phyloP scores from a whole-genome alignment of 1,140 invertebrate genomes.

The Yoshiicerus persimilis region DNA sequence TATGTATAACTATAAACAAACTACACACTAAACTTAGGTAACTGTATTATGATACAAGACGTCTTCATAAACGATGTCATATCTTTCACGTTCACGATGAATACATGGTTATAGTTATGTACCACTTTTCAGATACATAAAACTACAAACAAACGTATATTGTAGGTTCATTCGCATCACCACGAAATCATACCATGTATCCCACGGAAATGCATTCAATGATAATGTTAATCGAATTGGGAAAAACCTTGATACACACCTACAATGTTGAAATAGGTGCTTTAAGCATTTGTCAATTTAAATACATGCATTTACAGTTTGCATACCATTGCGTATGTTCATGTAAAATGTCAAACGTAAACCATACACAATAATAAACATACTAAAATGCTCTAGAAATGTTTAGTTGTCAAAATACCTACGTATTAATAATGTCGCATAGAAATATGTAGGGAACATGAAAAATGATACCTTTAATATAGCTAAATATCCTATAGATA shows the following conservation, averaged over 20 bases:
- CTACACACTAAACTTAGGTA: background rate
- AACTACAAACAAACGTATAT: background rate
- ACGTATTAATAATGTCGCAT: background rate
- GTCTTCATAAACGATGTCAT: background rate
- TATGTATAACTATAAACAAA: background rate
- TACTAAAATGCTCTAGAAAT: background rate
- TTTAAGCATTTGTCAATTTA: background rate
- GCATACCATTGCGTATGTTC: background rate
- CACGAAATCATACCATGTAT: background rate
- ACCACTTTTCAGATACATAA: background rate
- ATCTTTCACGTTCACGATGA: background rate
- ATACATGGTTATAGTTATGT: background rate
- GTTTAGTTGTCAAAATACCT: background rate
- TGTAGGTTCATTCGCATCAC: background rate
- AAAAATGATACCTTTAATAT: background rate
- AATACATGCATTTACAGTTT: background rate
- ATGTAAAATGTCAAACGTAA: too few relatives aligned
- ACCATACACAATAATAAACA: background rate
- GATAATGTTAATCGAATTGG: background rate
- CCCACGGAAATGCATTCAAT: background rate
- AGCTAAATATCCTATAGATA: background rate
- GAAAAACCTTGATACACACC: background rate
- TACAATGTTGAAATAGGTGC: constrained; percentile 13
- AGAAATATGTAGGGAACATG: background rate
- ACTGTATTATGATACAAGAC: background rate